These are phyloP conservation scores for Rhopalosiphum padi DNA, from an alignment of 1,140 invertebrate species.

Conservation along the genomic window DNA sequence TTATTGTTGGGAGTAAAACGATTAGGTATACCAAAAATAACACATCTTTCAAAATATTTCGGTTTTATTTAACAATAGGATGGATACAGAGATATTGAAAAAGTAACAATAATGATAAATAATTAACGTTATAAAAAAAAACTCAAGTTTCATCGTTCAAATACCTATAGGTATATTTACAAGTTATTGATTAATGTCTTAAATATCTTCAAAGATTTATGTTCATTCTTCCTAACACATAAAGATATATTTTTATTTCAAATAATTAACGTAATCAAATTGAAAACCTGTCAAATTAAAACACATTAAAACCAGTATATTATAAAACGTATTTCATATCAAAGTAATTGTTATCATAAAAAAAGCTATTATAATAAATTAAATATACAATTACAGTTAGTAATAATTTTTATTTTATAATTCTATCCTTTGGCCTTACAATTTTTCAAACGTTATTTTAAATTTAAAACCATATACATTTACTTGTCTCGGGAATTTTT, in stretches of 20 bases:
- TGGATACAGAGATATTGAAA: not conserved
- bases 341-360: conserved; percentile 35
- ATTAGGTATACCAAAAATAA: not conserved
- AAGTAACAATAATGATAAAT: not conserved
- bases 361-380: not conserved
- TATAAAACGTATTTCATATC: not conserved
- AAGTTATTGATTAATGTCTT: conserved; percentile 7
- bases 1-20: not conserved
- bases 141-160: not conserved
- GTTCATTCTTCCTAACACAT: not conserved
- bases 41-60: not conserved
- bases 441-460: not conserved
- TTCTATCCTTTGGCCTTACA: not conserved
- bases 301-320: conserved; percentile 5
- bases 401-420: conserved; percentile 1
- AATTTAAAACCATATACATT: not conserved
- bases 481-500: not conserved
- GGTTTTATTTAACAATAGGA: not conserved
- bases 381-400: not conserved
- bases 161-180: not conserved
- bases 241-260: not conserved
- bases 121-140: not conserved
- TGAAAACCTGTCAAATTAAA: conserved; percentile 5
- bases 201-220: not conserved
- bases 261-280: conserved; percentile 32